Evolutionary conservation across 1,140 invertebrate genomes (phyloP), one percentile per base, ranked within the genome.

Genomic region (Cryptotermes secundus): DNA sequence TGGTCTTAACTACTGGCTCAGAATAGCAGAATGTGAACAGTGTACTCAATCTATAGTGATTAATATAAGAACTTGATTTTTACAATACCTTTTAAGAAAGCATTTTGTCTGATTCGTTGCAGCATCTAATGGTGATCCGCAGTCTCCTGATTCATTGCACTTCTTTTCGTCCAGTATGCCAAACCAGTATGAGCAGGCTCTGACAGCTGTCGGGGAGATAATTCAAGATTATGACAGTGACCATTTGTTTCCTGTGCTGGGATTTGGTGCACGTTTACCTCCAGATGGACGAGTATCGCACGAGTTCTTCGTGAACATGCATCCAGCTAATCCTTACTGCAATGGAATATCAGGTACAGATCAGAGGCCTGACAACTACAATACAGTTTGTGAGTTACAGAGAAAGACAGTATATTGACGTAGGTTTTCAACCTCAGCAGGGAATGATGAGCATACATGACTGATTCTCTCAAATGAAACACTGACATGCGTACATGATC

Each of bases 101-200:
- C 16, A 19, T 19, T 49, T 49, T 49, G 16, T 49, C 9, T 19
- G 45, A 49, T 19, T 49, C 9, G 16, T 49, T 35, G 22, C 83
- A 94, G 92, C 92, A n/a, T 94, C 93, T 10, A 94, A 95, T 89
- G 92, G 93, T 16, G 90, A 92, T 85, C 93, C 93, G 7, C 88
- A 89, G 80, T 88, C 89, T 38, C 90, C 92, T 2, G 88, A 90
- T 6, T 93, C 92, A 2, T 89, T 94, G 12, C 94, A 95, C 87
- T 93, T 91, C 87, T 89, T 92, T 45, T 90, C 90, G 35, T 42
- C 79, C n/a, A 84, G 86, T 31, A 45, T 82, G 14, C 89, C 88
- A 81, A 94, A 94, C 88, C 90, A 91, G 86, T 94, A 94, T 86
- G 90, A 92, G 85, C 89, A 90, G 83, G 93, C 93, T 22, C 90